Base-by-base conservation (phyloP, 1,140 invertebrate genomes). In the Aethina tumida region DNA sequence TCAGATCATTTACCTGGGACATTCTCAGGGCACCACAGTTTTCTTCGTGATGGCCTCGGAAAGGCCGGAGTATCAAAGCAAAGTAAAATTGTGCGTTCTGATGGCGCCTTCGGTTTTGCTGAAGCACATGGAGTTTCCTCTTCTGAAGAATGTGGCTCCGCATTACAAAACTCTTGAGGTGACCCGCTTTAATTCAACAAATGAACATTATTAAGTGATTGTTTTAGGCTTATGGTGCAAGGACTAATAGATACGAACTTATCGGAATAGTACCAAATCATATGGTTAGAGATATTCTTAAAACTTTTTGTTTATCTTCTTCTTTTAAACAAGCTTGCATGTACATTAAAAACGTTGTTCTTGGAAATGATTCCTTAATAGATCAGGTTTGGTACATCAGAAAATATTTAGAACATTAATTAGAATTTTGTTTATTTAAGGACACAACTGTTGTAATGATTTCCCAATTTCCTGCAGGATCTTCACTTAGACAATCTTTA, bases 51-150 rank as follows among this genome's bases (percentile, higher is more conserved):
- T 75, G 52, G 50, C 64, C 5, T 63, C 67, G 9, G 56, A 62
- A 35, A 41, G 55, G 1, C 66, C 72, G 0, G 55, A 69, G 5
- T 76, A 76, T 36, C 69, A 70, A 20, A 41, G 56, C 5, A 75
- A 74, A 50, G 63, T 78, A 2, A 48, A 30, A 6, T 55, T 60
- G 0, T 63, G 66, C 38, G 65, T 75, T 44, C 63, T 70, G 2
- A 47, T 83, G 30, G 77, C 68, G 0, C 74, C 75, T 3, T 67
- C 75, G 2, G 64, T 67, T 2, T 72, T 58, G 38, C 56, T 66
- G 4, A 21, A 33, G 13, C 17, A 41, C 17, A 24, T 32, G 1
- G 17, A 41, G 19, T 17, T 30, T 14, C 39, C 32, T 1, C n/a
- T 34, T 2, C 12, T 34, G 4, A 13, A 24, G 2, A 13, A 33